Conservation (phyloP, 1,140 invertebrate genomes). For the Bombus fervidus region DNA sequence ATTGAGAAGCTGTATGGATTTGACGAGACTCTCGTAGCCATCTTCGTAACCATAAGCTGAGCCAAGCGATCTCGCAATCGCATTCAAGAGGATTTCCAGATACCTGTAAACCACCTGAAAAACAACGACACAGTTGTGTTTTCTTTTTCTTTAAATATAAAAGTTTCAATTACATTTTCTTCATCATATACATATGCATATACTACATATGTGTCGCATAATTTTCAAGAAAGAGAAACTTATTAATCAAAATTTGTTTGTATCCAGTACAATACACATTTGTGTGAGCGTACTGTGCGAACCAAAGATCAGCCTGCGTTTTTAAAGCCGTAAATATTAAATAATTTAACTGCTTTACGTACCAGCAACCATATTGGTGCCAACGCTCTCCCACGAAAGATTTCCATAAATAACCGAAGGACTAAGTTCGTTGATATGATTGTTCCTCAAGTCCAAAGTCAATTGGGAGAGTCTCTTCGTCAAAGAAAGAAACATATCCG, state of each 20-base stretch:
- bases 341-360: constrained; percentile 56
- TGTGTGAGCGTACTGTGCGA: too few relatives aligned
- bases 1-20: constrained; percentile 85
- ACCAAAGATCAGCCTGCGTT: too few relatives aligned
- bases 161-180: not conserved
- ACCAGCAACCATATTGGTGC: constrained; percentile 91
- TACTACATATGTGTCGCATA: not conserved
- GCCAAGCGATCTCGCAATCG: constrained; percentile 94
- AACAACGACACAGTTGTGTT: constrained; percentile 11
- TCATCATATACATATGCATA: not conserved
- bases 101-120: constrained; percentile 90
- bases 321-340: not conserved
- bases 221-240: not conserved
- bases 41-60: constrained; percentile 92
- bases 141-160: not conserved
- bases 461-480: constrained; percentile 89
- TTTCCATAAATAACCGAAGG: constrained; percentile 93
- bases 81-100: constrained; percentile 93
- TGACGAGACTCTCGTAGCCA: constrained; percentile 92
- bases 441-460: constrained; percentile 91
- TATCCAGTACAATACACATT: too few relatives aligned
- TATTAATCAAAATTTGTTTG: not conserved
- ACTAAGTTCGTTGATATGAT: constrained; percentile 90
- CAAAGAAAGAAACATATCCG: constrained; percentile 89
- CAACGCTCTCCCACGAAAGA: constrained; percentile 91